These are phyloP conservation scores for Danio albolineatus DNA, from an alignment of 2,797 vertebrate genomes.

Conservation along the genomic window DNA sequence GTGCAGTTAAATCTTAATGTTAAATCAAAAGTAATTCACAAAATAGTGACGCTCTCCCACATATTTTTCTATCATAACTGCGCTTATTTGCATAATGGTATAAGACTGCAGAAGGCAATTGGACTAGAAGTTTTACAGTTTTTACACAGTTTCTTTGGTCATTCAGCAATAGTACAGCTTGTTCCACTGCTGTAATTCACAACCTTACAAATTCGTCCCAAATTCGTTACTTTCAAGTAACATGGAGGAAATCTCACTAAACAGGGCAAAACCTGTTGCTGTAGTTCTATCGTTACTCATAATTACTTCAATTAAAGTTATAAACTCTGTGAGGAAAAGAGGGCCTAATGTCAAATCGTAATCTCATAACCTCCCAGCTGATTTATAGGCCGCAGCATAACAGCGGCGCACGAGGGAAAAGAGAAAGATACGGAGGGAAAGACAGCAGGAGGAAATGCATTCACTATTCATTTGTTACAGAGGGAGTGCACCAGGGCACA, in stretches of 20 bases:
- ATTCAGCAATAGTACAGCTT: too few relatives aligned
- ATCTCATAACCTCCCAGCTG: slow-evolving; percentile 29
- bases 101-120: too few relatives aligned
- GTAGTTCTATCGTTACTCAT: background rate
- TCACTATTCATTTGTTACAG: slow-evolving; percentile 48
- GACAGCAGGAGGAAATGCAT: slow-evolving; percentile 47
- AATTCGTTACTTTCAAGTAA: background rate
- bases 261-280: background rate
- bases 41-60: too few relatives aligned
- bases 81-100: too few relatives aligned
- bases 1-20: too few relatives aligned
- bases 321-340: slow-evolving; percentile 1
- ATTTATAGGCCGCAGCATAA: slow-evolving; percentile 24
- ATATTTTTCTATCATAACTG: too few relatives aligned
- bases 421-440: slow-evolving; percentile 21
- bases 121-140: too few relatives aligned
- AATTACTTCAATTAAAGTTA: slow-evolving; percentile 26
- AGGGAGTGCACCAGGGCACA: slow-evolving; percentile 29
- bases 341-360: background rate
- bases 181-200: too few relatives aligned
- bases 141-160: too few relatives aligned
- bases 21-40: too few relatives aligned
- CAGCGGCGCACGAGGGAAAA: background rate
- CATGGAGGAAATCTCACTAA: background rate
- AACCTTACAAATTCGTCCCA: too few relatives aligned